Base-by-base conservation (phyloP, 2,113 vertebrate species). In the Plotosus lineatus region DNA sequence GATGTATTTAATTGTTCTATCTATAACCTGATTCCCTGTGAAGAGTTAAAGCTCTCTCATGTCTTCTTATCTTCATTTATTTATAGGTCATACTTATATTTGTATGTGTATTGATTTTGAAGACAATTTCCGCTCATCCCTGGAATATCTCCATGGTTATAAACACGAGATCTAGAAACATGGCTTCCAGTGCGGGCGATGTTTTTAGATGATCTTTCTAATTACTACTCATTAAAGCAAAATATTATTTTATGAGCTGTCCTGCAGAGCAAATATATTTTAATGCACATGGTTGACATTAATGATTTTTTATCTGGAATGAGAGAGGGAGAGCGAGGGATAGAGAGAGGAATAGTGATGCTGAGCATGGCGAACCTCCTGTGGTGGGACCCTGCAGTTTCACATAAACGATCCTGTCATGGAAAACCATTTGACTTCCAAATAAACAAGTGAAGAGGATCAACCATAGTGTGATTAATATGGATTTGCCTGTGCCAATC, bases 401-500 rank as follows among this genome's bases (percentile, higher is more conserved):
- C 72, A 73, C 80, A 55, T 80, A 88, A 84, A 80, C 38, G 80
- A 86, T 85, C 80, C 19, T 75, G 84, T 75, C 77, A 77, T 88
- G 82, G 83, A 80, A 85, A 88, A 85, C 61, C 12, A 84, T 89
- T 90, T 88, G 71, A 82, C 55, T 78, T 82, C 74, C 69, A 82
- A 81, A 88, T 81, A 78, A 80, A 50, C 38, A 15, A 14, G 14
- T 48, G 66, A 69, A 85, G 79, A 26, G 21, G 51, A 75, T 15
- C 78, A 78, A 61, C 48, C 85, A 80, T 48, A 75, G 48, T 33
- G 19, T 7, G 51, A 44, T 71, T 82, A 86, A 85, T 88, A 33
- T 66, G 61, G 78, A 75, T 84, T 72, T 68, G 50, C 56, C 55
- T 69, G 51, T 50, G 51, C 15, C 42, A 23, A 33, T 71, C 63